phyloP scores from a whole-genome alignment of 2,113 vertebrate genomes.

The Pygoscelis adeliae region DNA sequence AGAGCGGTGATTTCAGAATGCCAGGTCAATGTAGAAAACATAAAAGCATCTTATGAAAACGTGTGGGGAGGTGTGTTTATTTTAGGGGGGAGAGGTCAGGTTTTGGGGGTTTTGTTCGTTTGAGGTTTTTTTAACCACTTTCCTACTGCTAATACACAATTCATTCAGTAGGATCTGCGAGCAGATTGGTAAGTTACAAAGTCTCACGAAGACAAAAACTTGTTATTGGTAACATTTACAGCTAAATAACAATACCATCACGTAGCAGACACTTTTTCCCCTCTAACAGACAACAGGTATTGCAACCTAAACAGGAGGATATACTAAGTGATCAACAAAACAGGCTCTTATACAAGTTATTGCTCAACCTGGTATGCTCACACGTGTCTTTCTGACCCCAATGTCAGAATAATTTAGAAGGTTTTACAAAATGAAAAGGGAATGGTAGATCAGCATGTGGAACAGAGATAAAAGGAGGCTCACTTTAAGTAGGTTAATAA shows the following conservation, averaged over 20 bases:
- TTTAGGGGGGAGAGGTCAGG: neutral
- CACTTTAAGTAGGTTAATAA: neutral
- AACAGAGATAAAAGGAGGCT: neutral
- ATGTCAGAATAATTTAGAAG: neutral
- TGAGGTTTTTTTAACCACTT: neutral
- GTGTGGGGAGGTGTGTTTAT: neutral
- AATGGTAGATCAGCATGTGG: neutral
- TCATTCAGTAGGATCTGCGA: neutral
- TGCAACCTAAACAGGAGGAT: neutral
- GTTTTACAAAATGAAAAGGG: neutral
- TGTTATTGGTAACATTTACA: neutral
- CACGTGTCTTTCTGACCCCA: neutral
- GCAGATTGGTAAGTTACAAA: neutral
- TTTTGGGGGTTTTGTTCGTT: neutral
- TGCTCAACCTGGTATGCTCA: neutral
- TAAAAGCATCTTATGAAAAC: conserved; percentile 42
- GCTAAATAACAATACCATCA: neutral
- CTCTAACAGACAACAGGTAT: neutral
- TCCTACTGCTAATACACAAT: neutral
- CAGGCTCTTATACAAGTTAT: neutral
- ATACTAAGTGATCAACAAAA: neutral
- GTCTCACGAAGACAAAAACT: neutral
- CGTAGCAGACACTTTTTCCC: neutral
- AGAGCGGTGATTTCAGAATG: conserved; percentile 54
- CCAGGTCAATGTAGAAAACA: conserved; percentile 49